Evolutionary conservation across 2,113 vertebrate genomes (phyloP), one percentile per base, ranked within the genome.

Genomic region (Falco punctatus): DNA sequence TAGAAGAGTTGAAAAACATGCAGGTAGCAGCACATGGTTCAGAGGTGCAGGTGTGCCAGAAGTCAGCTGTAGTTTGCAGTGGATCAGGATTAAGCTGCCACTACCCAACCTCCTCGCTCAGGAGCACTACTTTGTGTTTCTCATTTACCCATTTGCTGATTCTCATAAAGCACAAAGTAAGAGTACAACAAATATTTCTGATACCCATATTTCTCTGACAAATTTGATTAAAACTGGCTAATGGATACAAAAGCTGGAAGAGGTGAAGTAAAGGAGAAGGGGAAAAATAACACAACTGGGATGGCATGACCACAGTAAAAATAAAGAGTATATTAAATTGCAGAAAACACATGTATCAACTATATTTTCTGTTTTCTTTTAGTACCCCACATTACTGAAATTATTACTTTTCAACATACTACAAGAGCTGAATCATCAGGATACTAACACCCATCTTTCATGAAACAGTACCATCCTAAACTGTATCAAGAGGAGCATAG

Each of bases 41-140:
- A 30, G 6, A 52, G 19, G 46, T 15, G 71, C 23, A 49, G 35
- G 27, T 54, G 32, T 54, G 88, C 33, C 35, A 75, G 26, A 62
- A 0, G 0, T 28, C 71, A 80, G 40, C 40, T 62, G 54, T 38
- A 16, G 14, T 64, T 32, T 32, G 30, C 51, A 62, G 5, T 1
- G 5, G 16, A 65, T n/a, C 33, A 52, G 30, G 75, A 84, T n/a
- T 48, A 71, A 79, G 35, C 40, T 66, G 48, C 42, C 27, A 48
- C 30, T 38, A 13, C 15, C 11, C 16, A 5, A 27, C 11, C 19
- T 54, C 9, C n/a, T 27, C 65, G 65, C 48, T 38, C 48, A 54
- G 33, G 3, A 54, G 9, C 38, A 49, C 21, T 21, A 11, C 74
- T 71, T 17, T 15, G 26, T 35, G 10, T 38, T 67, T 65, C 55